Evolutionary conservation across 2,797 vertebrate species (phyloP), one percentile per base, ranked within the genome.

Genomic region (Lophius americanus): DNA sequence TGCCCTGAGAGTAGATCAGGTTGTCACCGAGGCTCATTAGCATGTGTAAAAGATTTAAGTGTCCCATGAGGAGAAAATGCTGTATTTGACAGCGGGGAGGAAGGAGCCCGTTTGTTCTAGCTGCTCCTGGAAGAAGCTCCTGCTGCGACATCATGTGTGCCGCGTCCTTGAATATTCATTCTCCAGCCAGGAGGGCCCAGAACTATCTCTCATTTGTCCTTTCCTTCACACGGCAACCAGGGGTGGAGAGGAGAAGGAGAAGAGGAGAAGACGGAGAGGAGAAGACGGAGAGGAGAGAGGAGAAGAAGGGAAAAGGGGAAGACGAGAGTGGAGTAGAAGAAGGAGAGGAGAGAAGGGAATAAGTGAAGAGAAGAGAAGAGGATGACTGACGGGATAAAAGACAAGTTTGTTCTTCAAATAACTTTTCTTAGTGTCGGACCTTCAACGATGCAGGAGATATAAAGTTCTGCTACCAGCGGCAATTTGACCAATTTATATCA

Each of bases 401-500:
- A 47, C 4, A 0, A 13, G 43, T 54, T 64, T 73, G 65, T 69
- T 42, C 46, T 60, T 63, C 42, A 53, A 38, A 53, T 52, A n/a
- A 14, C 51, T 23, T 73, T 67, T n/a, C 39, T 36, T 55, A 69
- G 35, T 60, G 64, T 67, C 66, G 74, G 61, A 53, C 35, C 43
- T 62, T 56, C 33, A 35, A 23, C 11, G 35, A 13, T 63, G 39
- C 11, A 52, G 62, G 41, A 39, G 37, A 51, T n/a, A 47, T 33
- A 70, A 81, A 67, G 65, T 59, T 57, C 9, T 11, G 23, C 64
- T 52, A 64, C 60, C 52, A 77, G 41, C 56, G 65, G 75, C 78
- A 90, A 86, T 92, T 90, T 88, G 1, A 77, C 63, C 88, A 92
- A 90, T 88, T 90, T 85, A 76, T 64, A 76, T 90, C 83, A 92